Percentiles rank a stretch among this genome's conserved stretches.
Evolutionary conservation across 2,113 vertebrate genomes (phyloP).

Genomic region (Mellivora capensis): DNA sequence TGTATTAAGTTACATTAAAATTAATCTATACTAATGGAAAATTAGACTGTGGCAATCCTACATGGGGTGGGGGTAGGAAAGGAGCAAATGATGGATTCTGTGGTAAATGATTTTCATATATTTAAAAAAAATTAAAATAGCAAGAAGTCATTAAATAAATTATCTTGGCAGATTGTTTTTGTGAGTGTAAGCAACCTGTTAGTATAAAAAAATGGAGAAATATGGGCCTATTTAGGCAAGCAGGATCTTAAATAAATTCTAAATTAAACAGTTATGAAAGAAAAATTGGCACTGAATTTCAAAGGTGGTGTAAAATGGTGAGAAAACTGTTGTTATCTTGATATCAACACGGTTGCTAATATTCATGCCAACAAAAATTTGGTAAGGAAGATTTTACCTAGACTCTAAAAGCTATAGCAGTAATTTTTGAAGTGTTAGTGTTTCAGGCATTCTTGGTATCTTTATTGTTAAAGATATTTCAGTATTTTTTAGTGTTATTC

Average conservation of each 20-base stretch:
- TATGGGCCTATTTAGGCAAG: background rate
- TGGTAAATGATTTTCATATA: background rate
- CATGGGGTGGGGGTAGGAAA: rapidly evolving
- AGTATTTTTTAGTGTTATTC: background rate
- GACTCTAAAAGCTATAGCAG: background rate
- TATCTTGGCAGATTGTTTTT: background rate
- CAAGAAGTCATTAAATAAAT: background rate
- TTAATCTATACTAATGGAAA: background rate
- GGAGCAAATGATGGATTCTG: background rate
- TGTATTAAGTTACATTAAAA: background rate
- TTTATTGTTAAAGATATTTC: background rate
- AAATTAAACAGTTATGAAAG: background rate
- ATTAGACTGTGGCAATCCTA: background rate
- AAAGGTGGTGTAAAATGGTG: background rate
- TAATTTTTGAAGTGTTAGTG: background rate
- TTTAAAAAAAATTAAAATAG: background rate
- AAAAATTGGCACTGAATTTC: background rate
- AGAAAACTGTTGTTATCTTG: background rate
- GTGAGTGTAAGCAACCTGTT: background rate
- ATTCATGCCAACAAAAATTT: background rate
- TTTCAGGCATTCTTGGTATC: background rate
- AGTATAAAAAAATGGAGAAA: background rate
- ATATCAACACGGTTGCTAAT: background rate
- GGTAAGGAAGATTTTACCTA: background rate
- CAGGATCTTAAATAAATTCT: background rate